Percentiles rank a stretch among this genome's conserved stretches.
These are phyloP conservation scores for Empis stercorea DNA, from an alignment of 2,888 invertebrate species.

Conservation along the genomic window DNA sequence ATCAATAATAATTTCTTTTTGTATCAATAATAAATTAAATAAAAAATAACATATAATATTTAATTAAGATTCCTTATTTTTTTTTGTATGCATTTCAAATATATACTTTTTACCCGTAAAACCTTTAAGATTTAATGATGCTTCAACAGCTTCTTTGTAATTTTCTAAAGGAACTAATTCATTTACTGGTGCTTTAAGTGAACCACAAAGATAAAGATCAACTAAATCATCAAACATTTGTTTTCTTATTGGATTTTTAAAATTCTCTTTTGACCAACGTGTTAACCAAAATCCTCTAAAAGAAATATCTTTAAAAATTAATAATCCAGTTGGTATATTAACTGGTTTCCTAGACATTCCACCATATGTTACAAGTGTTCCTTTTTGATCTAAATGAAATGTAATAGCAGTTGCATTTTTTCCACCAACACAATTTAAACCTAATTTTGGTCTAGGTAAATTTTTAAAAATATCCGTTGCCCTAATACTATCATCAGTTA, in stretches of 20 bases:
- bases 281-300: constrained; percentile 85
- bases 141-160: constrained; percentile 59
- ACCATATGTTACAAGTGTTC: constrained; percentile 83
- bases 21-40: too few relatives aligned
- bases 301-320: constrained; percentile 71
- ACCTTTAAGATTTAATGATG: constrained; percentile 54
- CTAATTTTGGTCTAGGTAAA: constrained; percentile 59
- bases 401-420: constrained; percentile 72
- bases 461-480: constrained; percentile 46
- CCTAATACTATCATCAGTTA: constrained; percentile 70
- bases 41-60: too few relatives aligned
- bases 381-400: constrained; percentile 55
- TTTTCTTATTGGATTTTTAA: constrained; percentile 41
- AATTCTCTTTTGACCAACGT: constrained; percentile 60
- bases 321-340: constrained; percentile 61
- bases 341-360: constrained; percentile 86
- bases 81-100: neutral
- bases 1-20: too few relatives aligned
- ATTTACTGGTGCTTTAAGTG: constrained; percentile 59
- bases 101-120: constrained; percentile 68
- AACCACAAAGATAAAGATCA: constrained; percentile 52
- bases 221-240: constrained; percentile 67
- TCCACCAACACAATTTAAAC: constrained; percentile 90
- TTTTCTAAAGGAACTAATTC: constrained; percentile 57
- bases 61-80: too few relatives aligned